Evolutionary conservation across 1,140 invertebrate genomes (phyloP).

Genomic region (Psix sp.): DNA sequence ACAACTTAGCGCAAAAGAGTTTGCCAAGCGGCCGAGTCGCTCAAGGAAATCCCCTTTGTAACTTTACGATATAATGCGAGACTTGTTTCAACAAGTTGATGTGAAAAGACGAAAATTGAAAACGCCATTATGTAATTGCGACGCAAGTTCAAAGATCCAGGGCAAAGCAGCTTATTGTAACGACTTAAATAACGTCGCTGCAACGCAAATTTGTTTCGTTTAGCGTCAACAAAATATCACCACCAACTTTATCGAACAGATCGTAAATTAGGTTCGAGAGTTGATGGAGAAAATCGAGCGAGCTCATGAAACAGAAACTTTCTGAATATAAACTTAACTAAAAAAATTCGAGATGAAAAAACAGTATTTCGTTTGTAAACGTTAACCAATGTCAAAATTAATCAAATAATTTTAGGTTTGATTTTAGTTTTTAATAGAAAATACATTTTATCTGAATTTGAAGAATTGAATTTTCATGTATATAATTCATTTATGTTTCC

Average conservation of each 20-base stretch:
- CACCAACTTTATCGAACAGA: not conserved
- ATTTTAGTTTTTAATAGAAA: too few species aligned
- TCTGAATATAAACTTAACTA: too few species aligned
- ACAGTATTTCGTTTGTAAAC: too few species aligned
- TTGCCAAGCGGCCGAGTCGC: constrained; percentile 41
- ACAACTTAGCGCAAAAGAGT: constrained; percentile 49
- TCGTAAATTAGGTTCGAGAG: too few species aligned
- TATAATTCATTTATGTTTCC: too few species aligned
- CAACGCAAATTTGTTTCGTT: constrained; percentile 28
- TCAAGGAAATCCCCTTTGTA: constrained; percentile 51
- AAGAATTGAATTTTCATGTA: too few species aligned
- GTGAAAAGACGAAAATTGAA: constrained; percentile 56
- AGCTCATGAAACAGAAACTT: too few species aligned
- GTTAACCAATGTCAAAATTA: too few species aligned
- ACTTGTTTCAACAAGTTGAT: constrained; percentile 53
- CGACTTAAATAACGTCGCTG: constrained; percentile 36
- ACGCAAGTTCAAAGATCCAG: constrained; percentile 43
- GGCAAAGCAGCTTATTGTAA: constrained; percentile 42
- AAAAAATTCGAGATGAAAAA: too few species aligned
- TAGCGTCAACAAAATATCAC: constrained; percentile 18
- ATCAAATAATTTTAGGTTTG: too few species aligned
- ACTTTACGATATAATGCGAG: constrained; percentile 44
- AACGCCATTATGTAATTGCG: constrained; percentile 53
- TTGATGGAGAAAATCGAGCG: too few species aligned
- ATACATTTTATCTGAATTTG: too few species aligned